phyloP scores from a whole-genome alignment of 1,140 invertebrate genomes.

The Drosophila novamexicana region DNA sequence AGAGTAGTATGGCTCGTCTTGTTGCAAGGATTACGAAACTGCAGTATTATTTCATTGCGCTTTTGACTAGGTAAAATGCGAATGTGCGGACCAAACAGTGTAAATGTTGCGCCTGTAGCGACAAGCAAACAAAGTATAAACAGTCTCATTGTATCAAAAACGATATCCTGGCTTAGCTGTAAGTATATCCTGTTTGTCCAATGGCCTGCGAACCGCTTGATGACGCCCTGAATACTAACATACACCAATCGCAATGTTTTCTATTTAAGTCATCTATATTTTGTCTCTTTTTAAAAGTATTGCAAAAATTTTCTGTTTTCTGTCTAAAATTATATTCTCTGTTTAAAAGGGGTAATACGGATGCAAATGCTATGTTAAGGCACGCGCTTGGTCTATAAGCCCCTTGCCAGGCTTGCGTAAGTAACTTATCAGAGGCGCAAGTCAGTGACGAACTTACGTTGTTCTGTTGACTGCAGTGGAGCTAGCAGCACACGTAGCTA shows the following conservation, averaged over 20 bases:
- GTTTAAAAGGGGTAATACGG: conserved; percentile 23
- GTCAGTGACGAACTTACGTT: not conserved
- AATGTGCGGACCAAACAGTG: conserved; percentile 63
- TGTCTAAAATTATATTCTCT: conserved; percentile 21
- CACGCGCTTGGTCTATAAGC: conserved; percentile 45
- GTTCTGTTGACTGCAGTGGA: not conserved
- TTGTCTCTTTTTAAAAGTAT: not conserved
- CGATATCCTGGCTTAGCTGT: not conserved
- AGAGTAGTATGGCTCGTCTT: conserved; percentile 61
- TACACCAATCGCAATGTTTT: not conserved
- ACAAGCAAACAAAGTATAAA: conserved; percentile 52
- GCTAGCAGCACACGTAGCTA: conserved; percentile 24
- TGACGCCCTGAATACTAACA: conserved; percentile 56
- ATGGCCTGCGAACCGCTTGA: conserved; percentile 22
- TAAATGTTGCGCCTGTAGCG: conserved; percentile 55
- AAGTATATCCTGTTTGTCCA: conserved; percentile 17
- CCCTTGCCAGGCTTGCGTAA: conserved; percentile 36
- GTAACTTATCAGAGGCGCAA: conserved; percentile 15
- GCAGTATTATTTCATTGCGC: conserved; percentile 61
- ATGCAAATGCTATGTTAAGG: conserved; percentile 27
- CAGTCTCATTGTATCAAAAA: conserved; percentile 47
- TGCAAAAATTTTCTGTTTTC: conserved; percentile 41
- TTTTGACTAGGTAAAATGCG: conserved; percentile 56
- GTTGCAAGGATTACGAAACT: conserved; percentile 65
- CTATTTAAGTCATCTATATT: conserved; percentile 52